Evolutionary conservation across 2,113 vertebrate species (phyloP).

Genomic region (Arothron firmamentum): DNA sequence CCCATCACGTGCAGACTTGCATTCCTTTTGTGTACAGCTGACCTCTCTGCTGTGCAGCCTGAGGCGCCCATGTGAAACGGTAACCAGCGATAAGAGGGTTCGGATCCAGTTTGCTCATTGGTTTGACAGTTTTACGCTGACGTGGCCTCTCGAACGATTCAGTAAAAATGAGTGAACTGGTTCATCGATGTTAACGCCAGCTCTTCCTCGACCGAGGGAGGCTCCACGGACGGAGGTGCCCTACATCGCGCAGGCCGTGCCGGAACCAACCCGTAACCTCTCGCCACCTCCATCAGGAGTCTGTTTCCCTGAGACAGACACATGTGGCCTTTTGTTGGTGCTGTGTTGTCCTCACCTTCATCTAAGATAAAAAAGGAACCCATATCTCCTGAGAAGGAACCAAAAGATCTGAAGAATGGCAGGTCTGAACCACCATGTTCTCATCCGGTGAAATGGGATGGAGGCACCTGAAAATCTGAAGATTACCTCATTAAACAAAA

Average conservation of each 20-base stretch:
- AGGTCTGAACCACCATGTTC: not conserved
- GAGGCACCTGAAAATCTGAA: no score
- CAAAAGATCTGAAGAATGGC: not conserved
- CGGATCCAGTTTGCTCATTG: conserved; percentile 41
- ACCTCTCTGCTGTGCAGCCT: conserved; percentile 21
- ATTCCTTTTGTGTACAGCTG: conserved; percentile 23
- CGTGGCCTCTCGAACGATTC: conserved; percentile 15
- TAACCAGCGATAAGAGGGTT: conserved; percentile 24
- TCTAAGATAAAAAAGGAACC: not conserved
- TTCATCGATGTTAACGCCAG: conserved; percentile 43
- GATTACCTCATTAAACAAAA: no score
- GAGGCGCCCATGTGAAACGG: conserved; percentile 30
- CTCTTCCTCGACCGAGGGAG: conserved; percentile 29
- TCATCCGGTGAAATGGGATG: conserved; percentile 8
- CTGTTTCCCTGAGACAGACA: conserved; percentile 17
- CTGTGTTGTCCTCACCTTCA: not conserved
- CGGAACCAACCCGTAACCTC: conserved; percentile 12
- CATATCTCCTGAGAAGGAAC: no score
- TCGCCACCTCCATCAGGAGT: conserved; percentile 9
- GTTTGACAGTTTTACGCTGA: conserved; percentile 47
- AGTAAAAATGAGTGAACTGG: conserved; percentile 41
- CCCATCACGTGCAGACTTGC: not conserved
- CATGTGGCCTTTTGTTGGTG: conserved; percentile 1
- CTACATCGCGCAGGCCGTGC: conserved; percentile 35
- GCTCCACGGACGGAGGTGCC: conserved; percentile 35